Base-by-base conservation (phyloP, 30 jellyfish, hydroid and myxozoan genomes). In the Hydractinia echinata region DNA sequence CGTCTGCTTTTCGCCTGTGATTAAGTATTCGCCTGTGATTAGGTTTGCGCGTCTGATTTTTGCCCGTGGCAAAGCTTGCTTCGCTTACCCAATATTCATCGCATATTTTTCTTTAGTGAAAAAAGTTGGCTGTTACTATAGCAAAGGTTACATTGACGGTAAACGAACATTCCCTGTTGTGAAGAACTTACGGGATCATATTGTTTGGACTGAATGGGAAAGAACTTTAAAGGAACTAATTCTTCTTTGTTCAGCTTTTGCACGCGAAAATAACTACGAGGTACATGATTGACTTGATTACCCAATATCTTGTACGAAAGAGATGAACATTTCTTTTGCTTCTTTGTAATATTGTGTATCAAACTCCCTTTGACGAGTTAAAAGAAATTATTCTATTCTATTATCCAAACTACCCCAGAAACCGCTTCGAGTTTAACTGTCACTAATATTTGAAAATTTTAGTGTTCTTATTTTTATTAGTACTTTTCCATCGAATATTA, bases 401-500 rank as follows among this genome's bases (percentile, higher is more conserved):
- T n/a, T n/a, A n/a, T n/a, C n/a, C n/a, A n/a, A n/a, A n/a, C n/a
- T n/a, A n/a, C n/a, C n/a, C n/a, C n/a, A n/a, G n/a, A n/a, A n/a
- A n/a, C n/a, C n/a, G n/a, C n/a, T n/a, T n/a, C n/a, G n/a, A n/a
- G n/a, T n/a, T n/a, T n/a, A n/a, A n/a, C n/a, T n/a, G 44, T 30
- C 44, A 30, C 44, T 30, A 30, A 30, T 0, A 30, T 30, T 30
- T 30, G 44, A 30, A 30, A 30, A 30, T 2, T 66, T 13, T 4
- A 66, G 21, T 66, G 30, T 79, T 13, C n/a, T n/a, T n/a, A n/a
- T 66, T 11, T n/a, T 55, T 62, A 4, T 39, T 54, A 90, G 97
- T 68, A 53, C 10, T 90, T 90, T 83, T 95, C 94, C 4, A 69
- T 90, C 10, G 94, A 90, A 73, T 90, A 71, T 70, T 90, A 82